A percentile compares a stretch with the other conserved stretches of the same genome.
These are phyloP conservation scores for Choreutis nemorana DNA, from an alignment of 2,888 invertebrate species.

Conservation along the genomic window DNA sequence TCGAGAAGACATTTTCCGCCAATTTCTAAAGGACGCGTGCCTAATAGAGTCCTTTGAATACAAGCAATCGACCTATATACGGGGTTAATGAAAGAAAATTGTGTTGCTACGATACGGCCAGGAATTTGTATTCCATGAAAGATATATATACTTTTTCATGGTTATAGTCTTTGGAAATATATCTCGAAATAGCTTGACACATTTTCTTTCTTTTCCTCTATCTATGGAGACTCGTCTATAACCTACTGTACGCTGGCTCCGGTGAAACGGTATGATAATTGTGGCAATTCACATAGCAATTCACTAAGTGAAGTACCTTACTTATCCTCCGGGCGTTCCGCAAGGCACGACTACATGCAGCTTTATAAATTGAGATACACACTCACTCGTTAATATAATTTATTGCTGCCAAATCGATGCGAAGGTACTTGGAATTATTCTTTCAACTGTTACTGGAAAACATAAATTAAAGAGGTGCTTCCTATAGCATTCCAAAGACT, in stretches of 20 bases:
- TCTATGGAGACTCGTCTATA: background rate
- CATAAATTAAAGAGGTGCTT: no score
- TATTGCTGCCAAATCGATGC: constrained; percentile 8
- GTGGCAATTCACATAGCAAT: constrained; percentile 42
- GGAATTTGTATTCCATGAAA: background rate
- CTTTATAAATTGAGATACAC: constrained; percentile 45
- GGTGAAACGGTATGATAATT: constrained; percentile 40
- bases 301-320: constrained; percentile 52
- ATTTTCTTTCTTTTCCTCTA: no score
- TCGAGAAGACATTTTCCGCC: constrained; percentile 46
- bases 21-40: constrained; percentile 43
- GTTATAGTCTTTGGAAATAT: no score
- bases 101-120: background rate
- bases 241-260: background rate
- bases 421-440: no score
- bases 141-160: background rate
- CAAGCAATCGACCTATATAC: constrained; percentile 22
- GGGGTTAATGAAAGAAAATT: constrained; percentile 24
- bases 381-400: constrained; percentile 19
- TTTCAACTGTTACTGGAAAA: no score
- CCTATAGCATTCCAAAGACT: no score
- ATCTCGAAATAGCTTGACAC: no score
- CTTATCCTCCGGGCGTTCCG: constrained; percentile 44
- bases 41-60: constrained; percentile 27
- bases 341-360: constrained; percentile 43